Percentiles rank a stretch among this genome's conserved stretches.
Conservation (phyloP, 2,113 vertebrate genomes). For the Aphyosemion australe region DNA sequence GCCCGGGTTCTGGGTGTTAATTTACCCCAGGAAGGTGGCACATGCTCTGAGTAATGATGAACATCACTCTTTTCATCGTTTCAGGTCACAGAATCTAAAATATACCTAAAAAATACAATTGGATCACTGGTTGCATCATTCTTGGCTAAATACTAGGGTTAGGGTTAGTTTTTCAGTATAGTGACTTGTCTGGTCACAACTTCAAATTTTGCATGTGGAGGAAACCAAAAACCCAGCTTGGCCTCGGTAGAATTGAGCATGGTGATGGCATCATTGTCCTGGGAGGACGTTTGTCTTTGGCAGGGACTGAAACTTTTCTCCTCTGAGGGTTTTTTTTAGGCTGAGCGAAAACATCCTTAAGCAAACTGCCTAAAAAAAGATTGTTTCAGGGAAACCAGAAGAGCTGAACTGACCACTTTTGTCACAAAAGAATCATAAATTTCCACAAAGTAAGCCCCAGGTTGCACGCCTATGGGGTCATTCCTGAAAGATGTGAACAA, state of each 20-base stretch:
- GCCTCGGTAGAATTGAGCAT: neutral
- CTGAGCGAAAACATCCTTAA: neutral
- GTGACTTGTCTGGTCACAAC: neutral
- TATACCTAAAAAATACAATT: neutral
- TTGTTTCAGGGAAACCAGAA: neutral
- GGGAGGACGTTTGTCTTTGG: neutral
- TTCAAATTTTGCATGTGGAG: neutral
- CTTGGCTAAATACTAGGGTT: too few relatives aligned
- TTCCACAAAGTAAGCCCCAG: too few relatives aligned
- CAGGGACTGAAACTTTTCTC: neutral
- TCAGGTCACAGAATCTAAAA: neutral
- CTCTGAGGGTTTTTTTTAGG: too few relatives aligned
- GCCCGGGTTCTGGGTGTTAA: conserved; percentile 18
- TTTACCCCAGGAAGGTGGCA: conserved; percentile 20
- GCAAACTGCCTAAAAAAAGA: neutral
- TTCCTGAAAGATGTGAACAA: too few relatives aligned
- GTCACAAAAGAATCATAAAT: too few relatives aligned
- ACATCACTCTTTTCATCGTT: conserved; percentile 7
- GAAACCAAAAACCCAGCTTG: neutral
- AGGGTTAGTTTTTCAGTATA: neutral
- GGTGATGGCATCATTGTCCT: neutral
- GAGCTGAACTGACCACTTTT: too few relatives aligned
- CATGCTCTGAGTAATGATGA: conserved; percentile 41
- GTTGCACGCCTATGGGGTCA: too few relatives aligned
- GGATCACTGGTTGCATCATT: too few relatives aligned